phyloP scores from a whole-genome alignment of 2,797 vertebrate genomes.

The Acomys russatus region DNA sequence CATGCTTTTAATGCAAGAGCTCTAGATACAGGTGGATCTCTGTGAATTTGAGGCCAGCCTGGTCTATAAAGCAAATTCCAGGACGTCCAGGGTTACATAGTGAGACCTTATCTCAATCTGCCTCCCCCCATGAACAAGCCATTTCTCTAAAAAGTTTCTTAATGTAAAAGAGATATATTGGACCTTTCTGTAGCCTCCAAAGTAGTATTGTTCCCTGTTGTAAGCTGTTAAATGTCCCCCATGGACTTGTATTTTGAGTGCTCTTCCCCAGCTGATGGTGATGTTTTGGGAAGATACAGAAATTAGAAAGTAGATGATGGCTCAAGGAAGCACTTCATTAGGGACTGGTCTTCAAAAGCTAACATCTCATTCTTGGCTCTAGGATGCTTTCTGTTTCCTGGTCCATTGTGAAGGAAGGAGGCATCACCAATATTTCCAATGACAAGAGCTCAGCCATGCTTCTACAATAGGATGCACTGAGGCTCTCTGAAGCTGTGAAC shows the following conservation, averaged over 20 bases:
- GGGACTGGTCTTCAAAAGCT: not conserved
- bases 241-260: not conserved
- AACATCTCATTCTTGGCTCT: not conserved
- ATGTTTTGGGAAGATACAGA: not conserved
- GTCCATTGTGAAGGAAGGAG: not conserved
- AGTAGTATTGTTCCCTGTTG: not conserved
- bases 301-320: not conserved
- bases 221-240: not conserved
- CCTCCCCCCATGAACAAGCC: not conserved
- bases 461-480: too few relatives aligned
- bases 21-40: not conserved
- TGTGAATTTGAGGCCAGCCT: not conserved
- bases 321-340: not conserved
- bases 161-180: not conserved
- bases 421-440: not conserved
- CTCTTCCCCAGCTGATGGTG: not conserved
- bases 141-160: not conserved
- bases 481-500: not conserved
- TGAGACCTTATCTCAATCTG: too few relatives aligned
- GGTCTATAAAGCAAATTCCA: not conserved
- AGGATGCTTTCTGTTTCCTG: not conserved
- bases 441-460: too few relatives aligned
- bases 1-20: not conserved
- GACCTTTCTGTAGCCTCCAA: not conserved
- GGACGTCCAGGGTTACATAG: not conserved